Evolutionary conservation across 1,140 invertebrate species (phyloP), one percentile per base, ranked within the genome.

Genomic region (Rhagoletis pomonella): DNA sequence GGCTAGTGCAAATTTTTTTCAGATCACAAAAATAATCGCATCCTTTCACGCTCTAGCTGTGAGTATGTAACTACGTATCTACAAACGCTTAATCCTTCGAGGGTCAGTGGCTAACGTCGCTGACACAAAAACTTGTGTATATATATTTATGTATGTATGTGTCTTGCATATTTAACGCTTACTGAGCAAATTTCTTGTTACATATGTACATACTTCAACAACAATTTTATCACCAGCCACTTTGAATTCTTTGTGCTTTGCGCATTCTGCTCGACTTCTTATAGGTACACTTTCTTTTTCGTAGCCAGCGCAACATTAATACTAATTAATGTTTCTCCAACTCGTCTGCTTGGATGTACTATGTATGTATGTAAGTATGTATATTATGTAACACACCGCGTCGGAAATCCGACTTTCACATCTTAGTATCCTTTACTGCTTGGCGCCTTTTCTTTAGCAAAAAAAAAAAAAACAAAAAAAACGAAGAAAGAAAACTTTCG

Each of bases 371-470:
- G 29, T 29, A 29, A 29, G 29, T 29, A 29, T 29, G 29, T 29
- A 29, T 29, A 29, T 29, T 29, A 29, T n/a, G 39, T 44, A 3
- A 29, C 17, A 5, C 47, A 81, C 44, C 44, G 47, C 73, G 73
- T 81, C 47, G 73, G 73, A 81, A 55, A 81, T 58, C 73, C 73
- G 73, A 81, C 73, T 55, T 81, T 19, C 73, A 9, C 73, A 81
- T 29, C 44, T 50, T 81, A 19, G 44, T 7, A 10, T 42, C 1
- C 3, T 50, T 17, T 39, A 55, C 47, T 19, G 4, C 73, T 58
- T 55, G 50, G 73, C 73, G 73, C n/a, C 73, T 55, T 29, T 29
- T 29, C 44, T 10, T 10, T 47, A 81, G 73, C n/a, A 44, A 81
- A 50, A 4, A 81, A 44, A 39, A 44, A 69, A 55, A 47, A 55